Evolutionary conservation across 2,888 invertebrate genomes (phyloP).

Genomic region (Dexiosoma caninum): DNA sequence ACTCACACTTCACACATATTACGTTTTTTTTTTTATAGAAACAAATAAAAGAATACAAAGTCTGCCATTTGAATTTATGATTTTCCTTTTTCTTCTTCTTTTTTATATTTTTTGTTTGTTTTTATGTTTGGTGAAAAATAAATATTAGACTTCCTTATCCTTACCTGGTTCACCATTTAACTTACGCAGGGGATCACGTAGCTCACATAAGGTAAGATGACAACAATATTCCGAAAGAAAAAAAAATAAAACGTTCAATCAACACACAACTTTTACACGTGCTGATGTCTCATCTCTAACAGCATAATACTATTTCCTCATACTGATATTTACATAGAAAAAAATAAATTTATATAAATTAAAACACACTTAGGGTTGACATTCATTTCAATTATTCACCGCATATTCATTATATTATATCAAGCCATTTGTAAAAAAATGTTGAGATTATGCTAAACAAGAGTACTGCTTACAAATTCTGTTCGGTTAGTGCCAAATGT

Average conservation of each 20-base stretch:
- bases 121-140: constrained; percentile 69
- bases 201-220: constrained; percentile 85
- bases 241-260: neutral
- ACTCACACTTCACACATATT: constrained; percentile 40
- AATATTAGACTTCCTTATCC: constrained; percentile 92
- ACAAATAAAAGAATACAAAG: constrained; percentile 29
- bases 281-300: constrained; percentile 24
- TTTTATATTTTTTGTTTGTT: constrained; percentile 64
- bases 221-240: constrained; percentile 50
- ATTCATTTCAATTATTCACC: constrained; percentile 20
- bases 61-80: constrained; percentile 70
- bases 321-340: neutral
- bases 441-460: constrained; percentile 1
- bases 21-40: constrained; percentile 49
- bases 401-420: constrained; percentile 8
- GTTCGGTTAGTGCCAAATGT: too few relatives aligned
- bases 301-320: constrained; percentile 2
- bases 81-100: constrained; percentile 69
- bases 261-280: constrained; percentile 18
- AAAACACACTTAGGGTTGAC: constrained; percentile 59
- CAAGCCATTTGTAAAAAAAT: neutral
- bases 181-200: constrained; percentile 91
- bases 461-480: too few relatives aligned
- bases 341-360: neutral
- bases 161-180: constrained; percentile 98